Evolutionary conservation across 1,140 invertebrate species (phyloP).

Genomic region (Aphelenchoides besseyi): DNA sequence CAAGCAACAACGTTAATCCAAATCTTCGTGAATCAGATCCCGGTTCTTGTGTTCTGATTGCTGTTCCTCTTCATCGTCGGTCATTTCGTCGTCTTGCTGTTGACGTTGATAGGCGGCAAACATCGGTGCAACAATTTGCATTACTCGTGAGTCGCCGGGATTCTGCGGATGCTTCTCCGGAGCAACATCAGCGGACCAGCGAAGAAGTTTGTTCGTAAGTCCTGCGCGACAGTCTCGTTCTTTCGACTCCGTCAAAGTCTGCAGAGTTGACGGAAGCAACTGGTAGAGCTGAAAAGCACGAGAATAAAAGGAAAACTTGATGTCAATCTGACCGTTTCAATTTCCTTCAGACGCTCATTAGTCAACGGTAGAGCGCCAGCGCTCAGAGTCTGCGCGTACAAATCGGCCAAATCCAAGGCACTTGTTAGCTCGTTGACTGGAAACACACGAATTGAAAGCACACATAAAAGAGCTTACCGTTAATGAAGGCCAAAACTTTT

Average conservation of each 20-base stretch:
- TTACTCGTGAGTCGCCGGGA: neutral
- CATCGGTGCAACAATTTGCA: neutral
- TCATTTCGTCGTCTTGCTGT: neutral
- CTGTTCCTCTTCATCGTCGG: neutral
- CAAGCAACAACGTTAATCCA: neutral
- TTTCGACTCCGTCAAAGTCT: neutral
- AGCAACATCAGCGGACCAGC: neutral
- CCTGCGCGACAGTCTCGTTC: neutral
- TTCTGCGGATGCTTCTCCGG: neutral
- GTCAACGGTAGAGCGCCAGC: neutral
- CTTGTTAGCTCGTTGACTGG: slow-evolving; percentile 34
- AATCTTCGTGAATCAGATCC: neutral
- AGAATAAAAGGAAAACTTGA: neutral
- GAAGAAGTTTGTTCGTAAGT: neutral
- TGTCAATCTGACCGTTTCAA: slow-evolving; percentile 7
- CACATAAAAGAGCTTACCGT: slow-evolving; percentile 21
- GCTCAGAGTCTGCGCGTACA: slow-evolving; percentile 34
- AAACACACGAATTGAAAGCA: slow-evolving; percentile 8
- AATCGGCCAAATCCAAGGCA: slow-evolving; percentile 38
- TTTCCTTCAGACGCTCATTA: slow-evolving; percentile 1
- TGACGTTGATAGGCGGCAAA: neutral
- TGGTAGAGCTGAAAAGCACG: neutral
- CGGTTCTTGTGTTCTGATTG: neutral
- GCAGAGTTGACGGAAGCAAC: neutral
- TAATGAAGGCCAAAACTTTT: slow-evolving; percentile 19